phyloP scores from a whole-genome alignment of 1,140 invertebrate species.

The Leptinotarsa undecemlineata region DNA sequence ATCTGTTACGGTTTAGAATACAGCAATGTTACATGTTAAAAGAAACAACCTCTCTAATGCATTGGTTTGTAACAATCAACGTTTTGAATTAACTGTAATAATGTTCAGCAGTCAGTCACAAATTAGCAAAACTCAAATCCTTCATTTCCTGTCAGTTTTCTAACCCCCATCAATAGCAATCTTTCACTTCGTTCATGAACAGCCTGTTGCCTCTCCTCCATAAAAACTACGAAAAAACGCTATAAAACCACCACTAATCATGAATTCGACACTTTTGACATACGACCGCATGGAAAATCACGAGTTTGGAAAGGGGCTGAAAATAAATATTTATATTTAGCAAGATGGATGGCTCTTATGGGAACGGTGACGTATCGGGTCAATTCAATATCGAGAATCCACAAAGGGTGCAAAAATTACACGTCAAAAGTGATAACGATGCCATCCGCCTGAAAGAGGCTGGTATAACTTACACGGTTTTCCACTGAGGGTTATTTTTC shows the following conservation, averaged over 20 bases:
- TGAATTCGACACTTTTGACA: slow-evolving; percentile 19
- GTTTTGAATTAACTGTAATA: too few species aligned
- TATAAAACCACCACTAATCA: slow-evolving; percentile 19
- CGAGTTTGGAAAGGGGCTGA: not conserved
- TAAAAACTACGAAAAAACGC: not conserved
- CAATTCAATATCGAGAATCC: slow-evolving; percentile 9
- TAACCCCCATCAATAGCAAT: too few species aligned
- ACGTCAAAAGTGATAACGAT: slow-evolving; percentile 13
- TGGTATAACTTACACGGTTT: slow-evolving; percentile 1
- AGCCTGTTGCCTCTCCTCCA: slow-evolving; percentile 8
- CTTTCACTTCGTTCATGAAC: not conserved
- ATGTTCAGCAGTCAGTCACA: too few species aligned
- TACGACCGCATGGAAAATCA: slow-evolving; percentile 16
- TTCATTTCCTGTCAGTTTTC: too few species aligned
- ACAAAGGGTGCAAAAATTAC: slow-evolving; percentile 14
- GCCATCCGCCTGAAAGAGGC: not conserved
- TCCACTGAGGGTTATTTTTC: not conserved
- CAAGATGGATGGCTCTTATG: slow-evolving; percentile 13
- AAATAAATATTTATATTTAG: slow-evolving; percentile 23
- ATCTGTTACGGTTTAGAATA: too few species aligned
- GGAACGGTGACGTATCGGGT: not conserved
- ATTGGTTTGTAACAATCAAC: too few species aligned
- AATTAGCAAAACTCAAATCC: too few species aligned
- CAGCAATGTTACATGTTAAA: too few species aligned
- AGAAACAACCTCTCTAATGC: too few species aligned